phyloP scores from a whole-genome alignment of 2,113 vertebrate genomes.

The Tinamus guttatus region DNA sequence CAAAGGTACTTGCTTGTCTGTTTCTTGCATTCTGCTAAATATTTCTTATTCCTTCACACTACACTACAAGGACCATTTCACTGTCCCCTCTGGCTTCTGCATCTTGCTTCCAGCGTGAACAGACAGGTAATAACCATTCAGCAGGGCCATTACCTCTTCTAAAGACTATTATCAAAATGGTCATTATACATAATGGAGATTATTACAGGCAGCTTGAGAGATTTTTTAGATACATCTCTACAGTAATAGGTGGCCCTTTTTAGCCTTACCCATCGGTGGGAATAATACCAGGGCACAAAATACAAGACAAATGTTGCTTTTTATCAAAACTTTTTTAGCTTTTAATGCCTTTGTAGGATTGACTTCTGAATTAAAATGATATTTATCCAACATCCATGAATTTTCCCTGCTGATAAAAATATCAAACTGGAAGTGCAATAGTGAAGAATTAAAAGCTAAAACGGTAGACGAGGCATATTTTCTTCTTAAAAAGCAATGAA shows the following conservation, averaged over 20 bases:
- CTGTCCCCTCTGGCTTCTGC: constrained; percentile 84
- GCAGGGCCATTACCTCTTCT: constrained; percentile 83
- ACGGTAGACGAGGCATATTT: neutral
- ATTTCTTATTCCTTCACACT: constrained; percentile 83
- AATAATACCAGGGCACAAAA: constrained; percentile 75
- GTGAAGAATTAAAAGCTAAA: constrained; percentile 26
- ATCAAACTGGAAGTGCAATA: neutral
- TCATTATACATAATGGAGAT: constrained; percentile 91
- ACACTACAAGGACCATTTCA: constrained; percentile 82
- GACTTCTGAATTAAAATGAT: constrained; percentile 69
- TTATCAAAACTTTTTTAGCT: constrained; percentile 71
- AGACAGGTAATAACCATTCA: constrained; percentile 88
- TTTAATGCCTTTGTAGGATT: constrained; percentile 65
- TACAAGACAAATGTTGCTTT: constrained; percentile 71
- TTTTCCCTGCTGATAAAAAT: constrained; percentile 41
- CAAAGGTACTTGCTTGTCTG: constrained; percentile 74
- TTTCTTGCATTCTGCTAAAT: constrained; percentile 81
- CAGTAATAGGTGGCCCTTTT: constrained; percentile 82
- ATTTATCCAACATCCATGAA: constrained; percentile 66
- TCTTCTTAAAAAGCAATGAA: neutral
- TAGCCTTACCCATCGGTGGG: constrained; percentile 74
- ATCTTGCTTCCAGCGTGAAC: constrained; percentile 83
- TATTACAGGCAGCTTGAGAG: constrained; percentile 88
- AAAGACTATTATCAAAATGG: constrained; percentile 90
- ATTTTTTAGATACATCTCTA: constrained; percentile 86